Evolutionary conservation across 2,888 invertebrate genomes (phyloP).

Genomic region (Dioctria rufipes): DNA sequence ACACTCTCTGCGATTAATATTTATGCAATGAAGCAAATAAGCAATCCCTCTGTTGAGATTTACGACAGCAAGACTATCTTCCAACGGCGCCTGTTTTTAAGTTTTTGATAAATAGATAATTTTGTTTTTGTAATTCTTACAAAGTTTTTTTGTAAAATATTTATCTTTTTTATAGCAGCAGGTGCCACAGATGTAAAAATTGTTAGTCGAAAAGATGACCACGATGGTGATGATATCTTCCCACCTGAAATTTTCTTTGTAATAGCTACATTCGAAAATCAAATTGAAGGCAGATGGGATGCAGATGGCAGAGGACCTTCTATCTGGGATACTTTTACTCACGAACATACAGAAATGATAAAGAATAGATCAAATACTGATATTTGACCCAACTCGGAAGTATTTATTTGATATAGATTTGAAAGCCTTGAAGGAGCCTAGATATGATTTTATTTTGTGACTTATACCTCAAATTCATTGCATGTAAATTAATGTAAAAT

Average conservation of each 20-base stretch:
- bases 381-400: slow-evolving; percentile 76
- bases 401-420: slow-evolving; percentile 75
- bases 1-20: too few species aligned
- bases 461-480: too few species aligned
- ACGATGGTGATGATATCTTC: too few species aligned
- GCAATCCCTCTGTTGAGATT: too few species aligned
- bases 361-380: slow-evolving; percentile 73
- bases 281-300: slow-evolving; percentile 66
- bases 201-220: slow-evolving; percentile 56
- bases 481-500: too few species aligned
- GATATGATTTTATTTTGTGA: slow-evolving; percentile 66
- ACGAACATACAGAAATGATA: slow-evolving; percentile 68
- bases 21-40: too few species aligned
- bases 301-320: slow-evolving; percentile 72
- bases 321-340: slow-evolving; percentile 72
- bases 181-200: background rate
- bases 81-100: background rate
- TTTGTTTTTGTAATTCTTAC: too few species aligned
- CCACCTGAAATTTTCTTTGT: slow-evolving; percentile 64
- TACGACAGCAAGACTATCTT: slow-evolving; percentile 3
- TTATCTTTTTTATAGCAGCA: background rate
- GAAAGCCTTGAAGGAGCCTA: slow-evolving; percentile 72
- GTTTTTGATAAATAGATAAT: background rate
- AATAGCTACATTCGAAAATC: slow-evolving; percentile 65
- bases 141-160: too few species aligned